Evolutionary conservation across 2,888 invertebrate species (phyloP), one percentile per base, ranked within the genome.

Genomic region (Rhagophthalmus giganteus): DNA sequence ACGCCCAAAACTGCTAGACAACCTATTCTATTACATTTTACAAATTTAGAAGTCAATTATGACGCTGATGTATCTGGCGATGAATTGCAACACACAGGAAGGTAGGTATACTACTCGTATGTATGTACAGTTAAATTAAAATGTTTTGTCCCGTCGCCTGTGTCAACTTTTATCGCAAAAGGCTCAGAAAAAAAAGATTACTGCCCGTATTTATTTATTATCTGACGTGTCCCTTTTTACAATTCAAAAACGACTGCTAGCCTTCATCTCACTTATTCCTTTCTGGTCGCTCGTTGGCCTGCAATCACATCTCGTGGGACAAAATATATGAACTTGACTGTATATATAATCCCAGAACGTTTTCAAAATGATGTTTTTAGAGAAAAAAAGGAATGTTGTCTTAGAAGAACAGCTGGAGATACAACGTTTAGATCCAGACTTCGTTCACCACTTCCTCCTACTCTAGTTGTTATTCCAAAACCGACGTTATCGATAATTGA

Each of bases 401-500:
- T 46, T 11, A 38, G 31, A n/a, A 55, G 45, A 40, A 49, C 44
- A 20, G 51, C 42, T 33, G 45, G 52, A 26, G 52, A 47, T 1
- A 46, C 38, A 14, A 31, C 33, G 9, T 47, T 49, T 31, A 52
- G 52, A 53, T 47, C 41, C 13, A 60, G 60, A 13, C 45, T 31
- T 15, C 34, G 49, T 31, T 58, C 58, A 10, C 67, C 70, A 4
- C 63, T 64, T 12, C 64, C 70, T 9, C 60, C 63, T 8, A 70
- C 69, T 26, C 68, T 76, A 11, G 75, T 76, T 44, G 73, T 78
- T 26, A 74, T 79, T 13, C 78, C 80, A 3, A 79, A 82, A 65
- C 85, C 86, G n/a, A 80, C 81, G 65, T 77, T 87, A 54, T 82
- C 85, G 14, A 86, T 87, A 61, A 86, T 87, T 57, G 86, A 87